Base-by-base conservation (phyloP, 2,113 vertebrate genomes). In the Synodontis membranacea region DNA sequence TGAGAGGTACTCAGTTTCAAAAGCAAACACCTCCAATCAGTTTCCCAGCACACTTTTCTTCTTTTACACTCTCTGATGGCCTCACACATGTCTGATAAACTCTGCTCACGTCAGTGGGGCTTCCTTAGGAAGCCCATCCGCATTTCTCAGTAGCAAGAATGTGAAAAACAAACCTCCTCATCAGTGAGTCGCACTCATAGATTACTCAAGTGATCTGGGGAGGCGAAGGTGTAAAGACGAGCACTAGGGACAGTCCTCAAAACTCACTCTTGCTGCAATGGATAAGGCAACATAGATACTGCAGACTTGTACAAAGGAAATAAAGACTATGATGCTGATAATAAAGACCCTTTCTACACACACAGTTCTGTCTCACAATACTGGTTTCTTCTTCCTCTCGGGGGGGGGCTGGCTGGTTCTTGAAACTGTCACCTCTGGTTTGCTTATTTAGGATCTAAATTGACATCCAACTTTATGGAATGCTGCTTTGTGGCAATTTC, bases 51-150 rank as follows among this genome's bases (percentile, higher is more conserved):
- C 9, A 11, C 4, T 75, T 75, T 28, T 28, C 72, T 72, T 72
- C 10, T 23, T 42, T 72, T 42, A 9, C 8, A 23, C 37, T 42
- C 37, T 72, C 37, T 72, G 37, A 19, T 72, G 58, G 56, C 44
- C 42, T 48, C n/a, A 17, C 7, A 50, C 62, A 21, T 50, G n/a
- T 50, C 10, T 66, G 44, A 83, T 52, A 68, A 68, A 52, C 60
- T 60, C 25, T 21, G 15, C 11, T 80, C 28, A 80, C 52, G 42
- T 80, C 8, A 23, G 31, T 58, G 39, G 23, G 25, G 21, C 12
- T 60, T 81, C 82, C 64, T 50, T 52, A 34, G 80, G 37, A 60
- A 60, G 23, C 78, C 56, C 58, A 28, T 62, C 79, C 52, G 42
- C 52, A 50, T 66, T 75, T 75, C 25, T 46, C 25, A 48, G 42